Base-by-base conservation (phyloP, 2,113 vertebrate genomes). In the Formicarius rufipectus region DNA sequence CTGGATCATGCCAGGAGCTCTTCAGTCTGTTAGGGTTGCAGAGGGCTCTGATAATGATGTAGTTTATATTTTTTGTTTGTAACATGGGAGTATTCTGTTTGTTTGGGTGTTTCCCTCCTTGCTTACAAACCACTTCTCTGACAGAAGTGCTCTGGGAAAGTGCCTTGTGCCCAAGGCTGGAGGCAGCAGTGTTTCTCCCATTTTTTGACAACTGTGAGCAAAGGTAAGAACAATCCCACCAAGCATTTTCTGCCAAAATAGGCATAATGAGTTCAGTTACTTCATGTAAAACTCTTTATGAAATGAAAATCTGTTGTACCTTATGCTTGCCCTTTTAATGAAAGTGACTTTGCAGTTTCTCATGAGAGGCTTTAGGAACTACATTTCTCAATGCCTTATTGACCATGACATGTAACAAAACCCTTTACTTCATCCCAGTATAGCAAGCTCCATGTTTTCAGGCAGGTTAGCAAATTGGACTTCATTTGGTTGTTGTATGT, bases 341-440 rank as follows among this genome's bases (percentile, higher is more conserved):
- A 17, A 85, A 81, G 11, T 3, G 1, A n/a, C 31, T 37, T 71
- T 63, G 45, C 17, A 12, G 10, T 75, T 78, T 63, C 31, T 85
- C 23, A 10, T 87, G 40, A 56, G 78, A 55, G 60, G 25, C 28
- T 24, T 67, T 20, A 28, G 2, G 9, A 67, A 49, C 24, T 76
- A 42, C 19, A 37, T 71, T 82, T 90, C 19, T 21, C 18, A 56
- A 4, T 40, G 33, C 30, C 23, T 67, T 75, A 10, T 9, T 74
- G 59, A 33, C 59, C 4, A 39, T 47, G 15, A 18, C 4, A 10
- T 33, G 9, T 4, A 77, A 45, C 31, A 74, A 69, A 87, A 39
- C 4, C 15, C 44, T 14, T 47, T 53, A 31, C 4, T 64, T 0
- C 2, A 22, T n/a, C 40, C 10, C 3, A 4, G 21, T 33, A 6